phyloP scores from a whole-genome alignment of 1,140 invertebrate species.

The Drosophila kurseongensis region DNA sequence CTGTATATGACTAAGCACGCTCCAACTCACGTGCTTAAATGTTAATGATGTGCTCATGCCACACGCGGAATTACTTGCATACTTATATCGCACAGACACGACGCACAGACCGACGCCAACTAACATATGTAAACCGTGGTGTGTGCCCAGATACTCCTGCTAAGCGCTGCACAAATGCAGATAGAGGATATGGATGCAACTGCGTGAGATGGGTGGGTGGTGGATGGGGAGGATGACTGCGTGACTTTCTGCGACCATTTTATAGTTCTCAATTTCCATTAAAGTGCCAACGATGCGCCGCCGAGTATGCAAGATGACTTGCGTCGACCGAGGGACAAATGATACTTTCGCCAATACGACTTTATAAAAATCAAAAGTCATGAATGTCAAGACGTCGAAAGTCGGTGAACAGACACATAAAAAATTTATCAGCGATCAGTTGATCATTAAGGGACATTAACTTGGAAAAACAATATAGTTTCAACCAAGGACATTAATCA shows the following conservation, averaged over 20 bases:
- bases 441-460: neutral
- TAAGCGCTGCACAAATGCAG: conserved; percentile 45
- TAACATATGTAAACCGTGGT: conserved; percentile 19
- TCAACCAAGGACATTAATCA: too few species aligned
- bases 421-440: neutral
- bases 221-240: conserved; percentile 24
- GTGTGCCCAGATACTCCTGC: conserved; percentile 50
- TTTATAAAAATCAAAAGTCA: conserved; percentile 37
- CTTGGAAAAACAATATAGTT: too few species aligned
- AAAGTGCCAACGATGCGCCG: conserved; percentile 60
- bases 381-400: conserved; percentile 22
- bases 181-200: conserved; percentile 3
- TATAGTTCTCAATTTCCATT: conserved; percentile 70
- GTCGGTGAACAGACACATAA: neutral
- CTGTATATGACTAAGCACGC: conserved; percentile 66
- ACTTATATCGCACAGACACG: conserved; percentile 12
- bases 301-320: conserved; percentile 68
- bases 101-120: conserved; percentile 10
- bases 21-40: conserved; percentile 70
- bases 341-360: conserved; percentile 10
- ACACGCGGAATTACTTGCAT: conserved; percentile 32
- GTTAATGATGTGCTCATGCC: conserved; percentile 68
- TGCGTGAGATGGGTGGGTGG: neutral
- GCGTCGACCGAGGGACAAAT: conserved; percentile 14
- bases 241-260: conserved; percentile 65